phyloP scores from a whole-genome alignment of 2,888 invertebrate species.

The Lepidochrysops patricia region DNA sequence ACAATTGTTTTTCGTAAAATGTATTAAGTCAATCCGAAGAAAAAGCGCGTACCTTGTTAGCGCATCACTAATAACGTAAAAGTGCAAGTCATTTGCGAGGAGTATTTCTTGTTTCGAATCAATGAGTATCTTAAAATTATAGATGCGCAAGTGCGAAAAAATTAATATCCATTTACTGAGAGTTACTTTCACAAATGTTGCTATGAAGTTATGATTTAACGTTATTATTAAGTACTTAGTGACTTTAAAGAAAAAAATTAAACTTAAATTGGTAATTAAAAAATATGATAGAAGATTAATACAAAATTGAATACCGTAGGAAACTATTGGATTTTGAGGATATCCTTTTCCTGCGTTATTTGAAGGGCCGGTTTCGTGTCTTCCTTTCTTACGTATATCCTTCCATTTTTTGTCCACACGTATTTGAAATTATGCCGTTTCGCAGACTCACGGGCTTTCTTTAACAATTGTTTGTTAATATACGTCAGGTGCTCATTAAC shows the following conservation, averaged over 20 bases:
- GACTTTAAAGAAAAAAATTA: not conserved
- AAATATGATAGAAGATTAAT: not conserved
- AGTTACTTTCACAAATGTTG: not conserved
- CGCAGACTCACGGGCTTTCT: not conserved
- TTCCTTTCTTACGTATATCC: constrained; percentile 17
- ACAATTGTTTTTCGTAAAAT: not conserved
- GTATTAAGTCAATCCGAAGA: not conserved
- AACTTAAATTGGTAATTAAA: not conserved
- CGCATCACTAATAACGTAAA: not conserved
- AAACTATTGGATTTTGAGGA: constrained; percentile 1
- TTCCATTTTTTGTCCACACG: constrained; percentile 18
- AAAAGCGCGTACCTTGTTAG: not conserved
- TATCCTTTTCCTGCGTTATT: constrained; percentile 15
- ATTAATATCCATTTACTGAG: not conserved
- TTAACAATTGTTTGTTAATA: not conserved
- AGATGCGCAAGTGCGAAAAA: not conserved
- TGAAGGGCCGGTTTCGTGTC: constrained; percentile 15
- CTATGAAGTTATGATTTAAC: not conserved
- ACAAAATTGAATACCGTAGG: not conserved
- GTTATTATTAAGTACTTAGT: not conserved
- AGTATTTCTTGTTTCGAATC: not conserved
- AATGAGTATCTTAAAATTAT: not conserved
- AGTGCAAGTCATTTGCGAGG: not conserved
- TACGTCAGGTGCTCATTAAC: not conserved
- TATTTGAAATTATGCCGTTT: constrained; percentile 9